These are phyloP conservation scores for Hylia prasina DNA, from an alignment of 2,113 vertebrate species.

Conservation along the genomic window DNA sequence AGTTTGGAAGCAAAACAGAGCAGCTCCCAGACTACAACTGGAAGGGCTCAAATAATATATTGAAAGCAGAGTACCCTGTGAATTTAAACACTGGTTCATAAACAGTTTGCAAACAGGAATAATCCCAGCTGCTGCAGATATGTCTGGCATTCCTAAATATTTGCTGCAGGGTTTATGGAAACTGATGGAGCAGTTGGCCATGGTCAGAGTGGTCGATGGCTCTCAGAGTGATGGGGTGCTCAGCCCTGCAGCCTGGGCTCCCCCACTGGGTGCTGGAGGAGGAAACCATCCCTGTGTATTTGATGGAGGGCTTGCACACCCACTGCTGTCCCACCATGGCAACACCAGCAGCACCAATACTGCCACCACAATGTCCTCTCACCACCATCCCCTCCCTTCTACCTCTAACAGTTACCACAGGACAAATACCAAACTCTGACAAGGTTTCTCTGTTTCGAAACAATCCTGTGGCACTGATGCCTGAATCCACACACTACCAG, in stretches of 20 bases:
- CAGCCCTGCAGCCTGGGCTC: not conserved
- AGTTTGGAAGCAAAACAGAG: not conserved
- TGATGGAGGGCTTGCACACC: not conserved
- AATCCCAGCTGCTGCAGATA: not conserved
- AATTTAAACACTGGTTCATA: constrained; percentile 25
- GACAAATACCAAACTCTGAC: not conserved
- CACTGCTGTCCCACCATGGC: not conserved
- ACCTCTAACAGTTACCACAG: not conserved
- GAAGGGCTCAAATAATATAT: not conserved
- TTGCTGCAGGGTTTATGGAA: constrained; percentile 32
- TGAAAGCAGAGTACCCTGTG: not conserved
- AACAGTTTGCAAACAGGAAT: not conserved
- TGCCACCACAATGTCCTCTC: not conserved
- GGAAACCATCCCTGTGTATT: not conserved
- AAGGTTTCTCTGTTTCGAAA: not conserved
- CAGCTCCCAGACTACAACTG: not conserved
- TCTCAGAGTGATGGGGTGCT: fast-evolving
- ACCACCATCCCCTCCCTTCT: not conserved
- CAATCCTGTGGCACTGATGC: not conserved
- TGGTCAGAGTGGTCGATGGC: fast-evolving
- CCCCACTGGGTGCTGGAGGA: not conserved
- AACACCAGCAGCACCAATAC: not conserved
- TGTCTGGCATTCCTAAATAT: constrained; percentile 29
- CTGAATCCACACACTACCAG: not conserved
- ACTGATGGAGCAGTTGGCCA: fast-evolving